These are phyloP conservation scores for Rhamphomyia laevipes DNA, from an alignment of 2,888 invertebrate species.

Conservation along the genomic window DNA sequence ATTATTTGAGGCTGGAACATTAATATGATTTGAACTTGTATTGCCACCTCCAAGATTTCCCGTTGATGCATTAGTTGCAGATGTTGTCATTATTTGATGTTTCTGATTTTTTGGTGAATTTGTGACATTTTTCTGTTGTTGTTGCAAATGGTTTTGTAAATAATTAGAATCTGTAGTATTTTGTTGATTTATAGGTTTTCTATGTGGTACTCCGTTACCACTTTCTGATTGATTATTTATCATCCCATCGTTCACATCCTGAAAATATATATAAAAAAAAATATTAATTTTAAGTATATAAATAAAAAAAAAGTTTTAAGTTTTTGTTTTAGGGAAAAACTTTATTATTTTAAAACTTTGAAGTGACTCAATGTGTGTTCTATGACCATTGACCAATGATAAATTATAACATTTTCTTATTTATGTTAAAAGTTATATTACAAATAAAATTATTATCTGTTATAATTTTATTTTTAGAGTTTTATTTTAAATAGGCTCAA, in stretches of 20 bases:
- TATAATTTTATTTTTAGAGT: no score
- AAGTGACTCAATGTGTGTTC: no score
- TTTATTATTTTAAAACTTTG: no score
- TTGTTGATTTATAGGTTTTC: neutral
- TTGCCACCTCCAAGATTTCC: neutral
- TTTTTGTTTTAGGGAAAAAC: no score
- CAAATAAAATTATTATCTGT: no score
- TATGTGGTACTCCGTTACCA: neutral
- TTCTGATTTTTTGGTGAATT: neutral
- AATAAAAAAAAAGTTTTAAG: no score
- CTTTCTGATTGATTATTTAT: neutral
- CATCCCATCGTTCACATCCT: neutral
- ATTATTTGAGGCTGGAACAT: constrained; percentile 1
- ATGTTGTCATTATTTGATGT: neutral
- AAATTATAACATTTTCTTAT: no score
- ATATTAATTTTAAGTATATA: no score
- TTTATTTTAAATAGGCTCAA: no score
- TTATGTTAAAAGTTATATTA: no score
- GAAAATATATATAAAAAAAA: neutral
- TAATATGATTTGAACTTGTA: neutral
- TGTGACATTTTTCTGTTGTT: neutral
- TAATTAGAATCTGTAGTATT: neutral
- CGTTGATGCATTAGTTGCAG: neutral
- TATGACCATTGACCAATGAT: no score
- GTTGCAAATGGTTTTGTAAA: neutral